Base-by-base conservation (phyloP, 2,113 vertebrate genomes). In the Sylvietta virens region DNA sequence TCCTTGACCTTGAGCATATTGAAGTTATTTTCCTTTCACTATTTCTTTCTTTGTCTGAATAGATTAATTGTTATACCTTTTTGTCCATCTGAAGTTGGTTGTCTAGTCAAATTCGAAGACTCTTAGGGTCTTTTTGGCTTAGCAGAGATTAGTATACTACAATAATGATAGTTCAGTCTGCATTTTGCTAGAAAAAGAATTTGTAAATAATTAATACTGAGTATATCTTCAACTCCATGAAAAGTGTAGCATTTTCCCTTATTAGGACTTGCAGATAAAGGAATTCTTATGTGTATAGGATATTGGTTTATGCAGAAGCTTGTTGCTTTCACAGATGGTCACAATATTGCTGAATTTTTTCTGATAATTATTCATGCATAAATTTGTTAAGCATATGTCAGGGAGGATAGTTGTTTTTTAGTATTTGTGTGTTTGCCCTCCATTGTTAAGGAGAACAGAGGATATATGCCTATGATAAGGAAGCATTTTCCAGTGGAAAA, bases 401-500 rank as follows among this genome's bases (percentile, higher is more conserved):
- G 50, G 42, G 20, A 79, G 12, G 15, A 65, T 79, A 37, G 37
- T 13, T 82, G 5, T 16, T 40, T 88, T 61, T 50, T 21, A 42
- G 4, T 50, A 35, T 65, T 22, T 62, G 18, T 61, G 40, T 60
- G 35, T 84, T 94, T 79, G 70, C 70, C 37, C 73, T 88, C 18
- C 61, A 24, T 39, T 81, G 28, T 82, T 61, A 84, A 90, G 39
- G n/a, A 40, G 61, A 95, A 42, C 24, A 73, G 44, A 91, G 66
- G 9, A 44, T 50, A 82, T 18, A 54, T 57, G 47, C n/a, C 48
- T 86, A 37, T 54, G 60, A 90, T 13, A 66, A n/a, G 54, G 50
- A 95, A 33, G 28, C 80, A 31, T 79, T 95, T 92, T 94, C 53
- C 56, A 47, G 37, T 61, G 16, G 44, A 95, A 95, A 77, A 90